Conservation (phyloP, 2,888 invertebrate genomes). For the Nemapogon koenigi region DNA sequence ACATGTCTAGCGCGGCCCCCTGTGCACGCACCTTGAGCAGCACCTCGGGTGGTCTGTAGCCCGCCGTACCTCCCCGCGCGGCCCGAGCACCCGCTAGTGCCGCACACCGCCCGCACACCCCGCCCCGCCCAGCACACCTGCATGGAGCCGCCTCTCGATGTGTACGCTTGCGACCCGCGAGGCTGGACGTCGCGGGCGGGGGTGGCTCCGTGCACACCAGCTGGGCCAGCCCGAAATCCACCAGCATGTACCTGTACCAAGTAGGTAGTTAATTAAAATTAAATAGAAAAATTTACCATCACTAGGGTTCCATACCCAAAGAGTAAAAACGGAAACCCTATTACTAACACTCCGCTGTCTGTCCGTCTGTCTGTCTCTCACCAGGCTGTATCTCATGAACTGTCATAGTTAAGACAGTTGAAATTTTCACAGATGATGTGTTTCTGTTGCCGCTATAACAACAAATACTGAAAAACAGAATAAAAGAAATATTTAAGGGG, state of each 20-base stretch:
- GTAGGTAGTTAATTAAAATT: neutral
- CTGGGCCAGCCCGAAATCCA: conserved; percentile 91
- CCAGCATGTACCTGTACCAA: conserved; percentile 70
- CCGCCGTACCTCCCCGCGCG: conserved; percentile 87
- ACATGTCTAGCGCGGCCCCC: conserved; percentile 86
- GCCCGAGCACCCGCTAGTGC: conserved; percentile 71
- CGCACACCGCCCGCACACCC: conserved; percentile 73
- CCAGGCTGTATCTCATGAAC: too few species aligned
- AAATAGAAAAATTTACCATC: neutral
- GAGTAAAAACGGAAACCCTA: too few species aligned
- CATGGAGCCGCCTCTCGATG: conserved; percentile 16
- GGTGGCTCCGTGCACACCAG: conserved; percentile 34
- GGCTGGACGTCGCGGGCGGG: too few species aligned
- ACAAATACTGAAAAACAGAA: too few species aligned
- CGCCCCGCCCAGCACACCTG: conserved; percentile 69
- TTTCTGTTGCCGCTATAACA: too few species aligned
- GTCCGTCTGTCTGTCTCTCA: too few species aligned
- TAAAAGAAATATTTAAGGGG: too few species aligned
- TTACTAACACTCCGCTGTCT: too few species aligned
- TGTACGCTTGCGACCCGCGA: too few species aligned
- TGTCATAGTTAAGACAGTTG: too few species aligned
- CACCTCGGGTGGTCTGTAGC: conserved; percentile 88
- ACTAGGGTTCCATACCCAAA: too few species aligned
- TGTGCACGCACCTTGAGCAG: conserved; percentile 80
- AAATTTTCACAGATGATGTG: too few species aligned